Evolutionary conservation across 2,888 invertebrate genomes (phyloP).

Genomic region (Macrostomum cliftonense): DNA sequence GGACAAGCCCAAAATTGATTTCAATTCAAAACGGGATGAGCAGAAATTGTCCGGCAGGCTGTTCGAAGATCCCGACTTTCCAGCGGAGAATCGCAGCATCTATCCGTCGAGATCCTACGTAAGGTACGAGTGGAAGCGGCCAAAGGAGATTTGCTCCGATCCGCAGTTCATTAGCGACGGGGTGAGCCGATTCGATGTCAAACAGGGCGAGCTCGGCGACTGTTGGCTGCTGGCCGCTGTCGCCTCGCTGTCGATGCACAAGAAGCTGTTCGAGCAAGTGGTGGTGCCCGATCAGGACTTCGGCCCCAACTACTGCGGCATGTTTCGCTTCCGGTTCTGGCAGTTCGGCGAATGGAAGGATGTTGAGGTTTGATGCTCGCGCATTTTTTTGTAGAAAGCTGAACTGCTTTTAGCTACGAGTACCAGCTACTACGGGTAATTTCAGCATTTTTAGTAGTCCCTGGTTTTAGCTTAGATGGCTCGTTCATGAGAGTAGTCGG

Average conservation of each 20-base stretch:
- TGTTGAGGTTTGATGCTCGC: constrained; percentile 50
- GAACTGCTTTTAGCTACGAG: no score
- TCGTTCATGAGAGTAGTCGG: no score
- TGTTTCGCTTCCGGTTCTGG: constrained; percentile 47
- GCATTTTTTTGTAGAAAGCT: no score
- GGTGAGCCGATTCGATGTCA: constrained; percentile 86
- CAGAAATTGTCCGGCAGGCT: no score
- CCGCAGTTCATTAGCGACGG: constrained; percentile 83
- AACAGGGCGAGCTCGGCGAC: constrained; percentile 71
- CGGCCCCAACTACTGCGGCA: constrained; percentile 62
- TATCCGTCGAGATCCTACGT: neutral
- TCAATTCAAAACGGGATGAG: no score
- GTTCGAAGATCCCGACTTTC: constrained; percentile 58
- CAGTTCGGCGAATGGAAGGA: constrained; percentile 64
- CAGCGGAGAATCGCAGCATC: constrained; percentile 46
- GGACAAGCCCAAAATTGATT: no score
- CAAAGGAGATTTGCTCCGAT: constrained; percentile 40
- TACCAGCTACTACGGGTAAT: no score
- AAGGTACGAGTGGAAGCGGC: constrained; percentile 63
- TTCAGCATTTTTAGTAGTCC: no score
- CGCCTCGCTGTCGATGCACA: constrained; percentile 67
- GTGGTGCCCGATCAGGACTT: constrained; percentile 83
- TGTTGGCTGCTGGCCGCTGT: constrained; percentile 47
- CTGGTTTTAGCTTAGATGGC: no score
- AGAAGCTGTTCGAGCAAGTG: constrained; percentile 68